A percentile compares a stretch with the other conserved stretches of the same genome.
These are phyloP conservation scores for Lasiommata megera DNA, from an alignment of 2,888 invertebrate genomes.

Conservation along the genomic window DNA sequence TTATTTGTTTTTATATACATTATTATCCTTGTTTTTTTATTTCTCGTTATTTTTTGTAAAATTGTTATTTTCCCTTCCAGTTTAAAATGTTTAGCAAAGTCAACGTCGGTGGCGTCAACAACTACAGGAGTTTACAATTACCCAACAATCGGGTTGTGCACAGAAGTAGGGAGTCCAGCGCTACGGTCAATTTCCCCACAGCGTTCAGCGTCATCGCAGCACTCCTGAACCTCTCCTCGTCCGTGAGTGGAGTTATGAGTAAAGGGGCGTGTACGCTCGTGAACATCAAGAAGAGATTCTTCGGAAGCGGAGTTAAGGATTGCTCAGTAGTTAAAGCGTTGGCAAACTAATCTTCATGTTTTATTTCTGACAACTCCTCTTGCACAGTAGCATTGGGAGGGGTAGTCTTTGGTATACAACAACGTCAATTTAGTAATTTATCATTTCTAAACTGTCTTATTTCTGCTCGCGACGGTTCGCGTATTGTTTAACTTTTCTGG, in stretches of 20 bases:
- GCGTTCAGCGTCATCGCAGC: slow-evolving; percentile 41
- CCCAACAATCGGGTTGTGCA: slow-evolving; percentile 59
- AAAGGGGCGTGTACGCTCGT: slow-evolving; percentile 50
- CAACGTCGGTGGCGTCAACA: slow-evolving; percentile 61
- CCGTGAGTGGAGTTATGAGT: slow-evolving; percentile 42
- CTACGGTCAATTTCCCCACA: slow-evolving; percentile 45
- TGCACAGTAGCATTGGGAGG: no score
- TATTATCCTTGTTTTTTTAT: no score
- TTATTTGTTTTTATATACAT: no score
- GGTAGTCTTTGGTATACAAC: no score
- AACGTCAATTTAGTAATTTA: no score
- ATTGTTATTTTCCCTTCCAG: slow-evolving; percentile 39
- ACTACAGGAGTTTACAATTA: slow-evolving; percentile 70
- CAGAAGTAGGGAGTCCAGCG: slow-evolving; percentile 56
- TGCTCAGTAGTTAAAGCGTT: slow-evolving; percentile 25
- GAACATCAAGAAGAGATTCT: slow-evolving; percentile 53
- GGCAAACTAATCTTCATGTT: neutral
- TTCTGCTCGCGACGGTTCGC: no score
- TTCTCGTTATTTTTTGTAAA: no score
- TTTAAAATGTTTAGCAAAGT: slow-evolving; percentile 59
- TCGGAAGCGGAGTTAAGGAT: slow-evolving; percentile 41
- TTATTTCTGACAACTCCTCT: neutral
- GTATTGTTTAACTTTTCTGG: no score
- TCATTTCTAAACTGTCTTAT: no score
- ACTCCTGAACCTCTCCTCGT: slow-evolving; percentile 47